Evolutionary conservation across 1,140 invertebrate genomes (phyloP).

Genomic region (Aphaenogaster ashmeadi): DNA sequence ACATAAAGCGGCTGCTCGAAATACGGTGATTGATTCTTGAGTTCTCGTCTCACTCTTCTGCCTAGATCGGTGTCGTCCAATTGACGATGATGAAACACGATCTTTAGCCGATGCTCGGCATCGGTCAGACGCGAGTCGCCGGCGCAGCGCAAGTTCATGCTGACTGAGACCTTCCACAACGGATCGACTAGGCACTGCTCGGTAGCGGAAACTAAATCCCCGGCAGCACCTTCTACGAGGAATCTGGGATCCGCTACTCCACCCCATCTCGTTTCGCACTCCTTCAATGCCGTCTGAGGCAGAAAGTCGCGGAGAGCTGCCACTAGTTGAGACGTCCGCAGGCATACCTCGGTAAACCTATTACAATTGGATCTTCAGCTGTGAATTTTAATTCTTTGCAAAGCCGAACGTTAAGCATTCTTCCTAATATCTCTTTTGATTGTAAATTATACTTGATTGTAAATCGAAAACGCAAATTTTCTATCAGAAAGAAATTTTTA

Average conservation of each 20-base stretch:
- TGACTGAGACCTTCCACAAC: conserved; percentile 93
- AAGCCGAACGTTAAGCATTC: neutral
- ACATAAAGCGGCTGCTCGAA: conserved; percentile 96
- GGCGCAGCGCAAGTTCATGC: conserved; percentile 90
- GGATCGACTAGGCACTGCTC: conserved; percentile 94
- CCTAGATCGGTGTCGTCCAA: conserved; percentile 93
- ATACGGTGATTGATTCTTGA: conserved; percentile 93
- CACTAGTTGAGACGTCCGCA: conserved; percentile 92
- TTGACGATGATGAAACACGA: conserved; percentile 94
- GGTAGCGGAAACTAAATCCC: conserved; percentile 93
- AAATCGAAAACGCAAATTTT: neutral
- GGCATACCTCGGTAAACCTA: conserved; percentile 91
- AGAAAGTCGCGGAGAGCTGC: conserved; percentile 92
- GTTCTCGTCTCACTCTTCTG: conserved; percentile 91
- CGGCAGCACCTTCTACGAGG: conserved; percentile 92
- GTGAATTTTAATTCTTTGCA: neutral
- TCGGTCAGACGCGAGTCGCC: conserved; percentile 89
- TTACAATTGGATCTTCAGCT: conserved; percentile 78
- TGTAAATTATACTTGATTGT: neutral
- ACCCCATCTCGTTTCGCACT: conserved; percentile 92
- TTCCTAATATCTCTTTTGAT: neutral
- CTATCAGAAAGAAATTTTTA: neutral
- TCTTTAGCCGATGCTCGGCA: conserved; percentile 92
- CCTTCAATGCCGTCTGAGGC: conserved; percentile 90
- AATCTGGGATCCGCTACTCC: conserved; percentile 94